Conservation (phyloP, 37 sponge, comb jelly and placozoan genomes). For the Crambe crambe region DNA sequence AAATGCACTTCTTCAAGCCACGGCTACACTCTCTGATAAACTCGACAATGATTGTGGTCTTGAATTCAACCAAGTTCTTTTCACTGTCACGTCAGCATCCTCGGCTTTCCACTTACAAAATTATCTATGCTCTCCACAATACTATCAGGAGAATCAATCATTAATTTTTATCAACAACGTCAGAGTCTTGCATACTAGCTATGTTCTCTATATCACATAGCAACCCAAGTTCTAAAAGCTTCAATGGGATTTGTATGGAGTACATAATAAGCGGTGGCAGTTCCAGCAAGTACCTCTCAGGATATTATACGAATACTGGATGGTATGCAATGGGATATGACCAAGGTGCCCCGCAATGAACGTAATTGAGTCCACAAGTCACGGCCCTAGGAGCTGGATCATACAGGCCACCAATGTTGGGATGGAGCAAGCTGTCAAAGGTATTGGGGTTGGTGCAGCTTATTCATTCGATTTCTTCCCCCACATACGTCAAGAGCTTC, state of each 20-base stretch:
- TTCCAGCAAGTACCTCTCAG: slow-evolving; percentile 61
- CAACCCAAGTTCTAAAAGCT: slow-evolving; percentile 53
- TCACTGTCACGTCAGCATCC: neutral
- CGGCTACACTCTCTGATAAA: slow-evolving; percentile 43
- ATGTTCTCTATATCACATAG: slow-evolving; percentile 58
- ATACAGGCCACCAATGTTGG: slow-evolving; percentile 86
- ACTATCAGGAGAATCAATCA: slow-evolving; percentile 5
- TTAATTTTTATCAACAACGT: neutral
- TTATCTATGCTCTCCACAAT: neutral
- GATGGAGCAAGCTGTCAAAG: slow-evolving; percentile 82
- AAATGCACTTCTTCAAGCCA: slow-evolving; percentile 57
- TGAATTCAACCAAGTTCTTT: slow-evolving; percentile 58
- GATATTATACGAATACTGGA: slow-evolving; percentile 82
- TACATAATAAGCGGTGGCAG: slow-evolving; percentile 69
- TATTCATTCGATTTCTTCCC: slow-evolving; percentile 61
- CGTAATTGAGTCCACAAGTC: slow-evolving; percentile 85
- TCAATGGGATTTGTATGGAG: slow-evolving; percentile 37
- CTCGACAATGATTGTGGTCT: slow-evolving; percentile 29
- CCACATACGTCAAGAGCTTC: slow-evolving; percentile 61
- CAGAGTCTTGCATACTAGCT: neutral
- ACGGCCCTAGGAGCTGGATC: slow-evolving; percentile 89
- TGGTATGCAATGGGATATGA: slow-evolving; percentile 92
- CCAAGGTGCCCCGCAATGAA: slow-evolving; percentile 96
- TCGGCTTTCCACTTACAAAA: no score
- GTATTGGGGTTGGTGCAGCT: slow-evolving; percentile 84